Base-by-base conservation (phyloP, 2,888 invertebrate genomes). In the Caenorhabditis sp. region DNA sequence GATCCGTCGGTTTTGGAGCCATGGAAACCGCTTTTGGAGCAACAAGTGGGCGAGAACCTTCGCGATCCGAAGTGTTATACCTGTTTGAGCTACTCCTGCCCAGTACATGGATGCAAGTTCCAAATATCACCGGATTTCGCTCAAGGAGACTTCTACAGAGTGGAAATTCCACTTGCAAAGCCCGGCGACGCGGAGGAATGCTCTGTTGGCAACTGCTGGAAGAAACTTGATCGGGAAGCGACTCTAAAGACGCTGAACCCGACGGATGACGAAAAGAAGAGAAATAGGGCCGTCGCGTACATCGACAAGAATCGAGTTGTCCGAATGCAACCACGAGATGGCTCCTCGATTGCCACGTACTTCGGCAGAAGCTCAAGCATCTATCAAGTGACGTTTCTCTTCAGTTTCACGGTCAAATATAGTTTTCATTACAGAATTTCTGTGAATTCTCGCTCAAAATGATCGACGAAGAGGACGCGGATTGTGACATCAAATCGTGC, bases 61-160 rank as follows among this genome's bases (percentile, higher is more conserved):
- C 43, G 27, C 9, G 24, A 39, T 11, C n/a, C 20, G 2, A 8
- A 30, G 3, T 65, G 63, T 37, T 65, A 65, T 27, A 5, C 45
- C 17, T 65, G 63, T n/a, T 27, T 65, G 17, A 13, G 11, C 15
- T 41, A 17, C 26, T n/a, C 17, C 22, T 65, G 63, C 24, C 20
- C 37, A 1, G 11, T 17, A 37, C 63, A 65, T 20, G 63, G n/a
- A n/a, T n/a, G 63, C 26, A n/a, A 32, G 50, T 32, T 48, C 2
- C 26, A 1, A 37, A 61, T 9, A 48, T 26, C 27, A 13, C 59
- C 3, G 2, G 59, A 62, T 11, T 41, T 20, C n/a, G 39, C 50
- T 0, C 13, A 24, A 6, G 62, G 62, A 6, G 50, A 50, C 9
- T 39, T 46, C 9, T 41, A 24, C 15, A 1, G 3, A 0, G 62